Percentiles rank a stretch among this genome's conserved stretches.
Evolutionary conservation across 2,797 vertebrate species (phyloP).

Genomic region (Sebastes itinus): DNA sequence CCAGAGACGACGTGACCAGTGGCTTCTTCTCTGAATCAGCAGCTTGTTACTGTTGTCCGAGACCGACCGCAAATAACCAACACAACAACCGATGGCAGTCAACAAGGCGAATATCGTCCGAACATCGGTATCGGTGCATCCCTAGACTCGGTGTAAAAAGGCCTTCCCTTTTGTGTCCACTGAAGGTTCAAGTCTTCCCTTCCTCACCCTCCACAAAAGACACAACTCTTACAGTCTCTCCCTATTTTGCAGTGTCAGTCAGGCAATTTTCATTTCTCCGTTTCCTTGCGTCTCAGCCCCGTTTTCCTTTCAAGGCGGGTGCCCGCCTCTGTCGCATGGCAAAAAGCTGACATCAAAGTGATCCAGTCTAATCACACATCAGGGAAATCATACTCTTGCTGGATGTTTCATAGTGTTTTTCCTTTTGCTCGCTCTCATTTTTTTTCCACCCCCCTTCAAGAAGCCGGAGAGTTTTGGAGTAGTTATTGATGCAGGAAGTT

Average conservation of each 20-base stretch:
- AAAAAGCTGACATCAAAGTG: slow-evolving; percentile 65
- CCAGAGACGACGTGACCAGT: too few relatives aligned
- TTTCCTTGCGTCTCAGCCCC: slow-evolving; percentile 9
- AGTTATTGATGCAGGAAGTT: slow-evolving; percentile 30
- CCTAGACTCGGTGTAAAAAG: too few relatives aligned
- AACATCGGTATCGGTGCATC: too few relatives aligned
- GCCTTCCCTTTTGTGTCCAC: neutral
- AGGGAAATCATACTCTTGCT: slow-evolving; percentile 57
- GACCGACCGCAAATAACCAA: too few relatives aligned
- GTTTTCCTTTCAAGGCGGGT: slow-evolving; percentile 45
- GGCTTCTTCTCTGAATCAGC: too few relatives aligned
- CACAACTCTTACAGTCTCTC: neutral
- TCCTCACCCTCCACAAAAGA: neutral
- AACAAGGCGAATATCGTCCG: too few relatives aligned
- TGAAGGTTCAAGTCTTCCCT: neutral
- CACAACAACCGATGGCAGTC: too few relatives aligned
- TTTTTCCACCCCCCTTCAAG: neutral
- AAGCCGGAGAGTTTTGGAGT: neutral
- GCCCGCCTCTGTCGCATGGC: slow-evolving; percentile 18
- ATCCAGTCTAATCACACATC: slow-evolving; percentile 65
- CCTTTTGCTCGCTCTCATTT: neutral
- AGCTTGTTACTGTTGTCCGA: too few relatives aligned
- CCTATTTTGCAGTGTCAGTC: slow-evolving; percentile 41
- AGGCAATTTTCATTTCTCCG: slow-evolving; percentile 39
- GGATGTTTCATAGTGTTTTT: slow-evolving; percentile 33